Conservation (phyloP, 2,888 invertebrate genomes). For the Strigamia crassipes region DNA sequence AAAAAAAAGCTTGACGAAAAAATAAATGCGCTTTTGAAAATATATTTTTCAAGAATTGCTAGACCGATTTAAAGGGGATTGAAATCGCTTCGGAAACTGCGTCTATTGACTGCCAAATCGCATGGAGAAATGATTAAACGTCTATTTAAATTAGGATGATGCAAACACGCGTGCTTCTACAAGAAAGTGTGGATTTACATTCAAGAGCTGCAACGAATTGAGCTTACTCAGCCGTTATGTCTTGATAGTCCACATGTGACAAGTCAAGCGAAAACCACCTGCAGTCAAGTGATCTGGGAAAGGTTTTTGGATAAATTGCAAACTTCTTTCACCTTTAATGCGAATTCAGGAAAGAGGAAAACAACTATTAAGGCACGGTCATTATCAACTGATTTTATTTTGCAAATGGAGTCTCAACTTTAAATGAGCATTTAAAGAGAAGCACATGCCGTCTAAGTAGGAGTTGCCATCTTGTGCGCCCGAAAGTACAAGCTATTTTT, state of each 20-base stretch:
- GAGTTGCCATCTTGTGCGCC: background rate
- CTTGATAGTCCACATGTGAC: constrained; percentile 12
- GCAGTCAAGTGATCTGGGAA: constrained; percentile 15
- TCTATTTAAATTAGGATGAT: background rate
- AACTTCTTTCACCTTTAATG: background rate
- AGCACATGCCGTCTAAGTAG: background rate
- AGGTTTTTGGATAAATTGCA: background rate
- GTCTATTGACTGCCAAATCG: background rate
- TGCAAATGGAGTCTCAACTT: background rate
- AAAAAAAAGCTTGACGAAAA: too few relatives aligned
- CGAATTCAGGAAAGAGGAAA: background rate
- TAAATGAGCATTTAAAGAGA: background rate
- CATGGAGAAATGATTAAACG: background rate
- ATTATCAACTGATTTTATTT: background rate
- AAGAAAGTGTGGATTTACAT: constrained; percentile 21
- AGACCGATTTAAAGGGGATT: background rate
- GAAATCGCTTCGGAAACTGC: background rate
- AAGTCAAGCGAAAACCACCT: constrained; percentile 16
- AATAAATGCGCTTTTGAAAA: background rate
- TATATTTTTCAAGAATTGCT: background rate
- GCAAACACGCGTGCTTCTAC: background rate
- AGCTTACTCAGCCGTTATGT: constrained; percentile 6
- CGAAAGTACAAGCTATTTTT: background rate
- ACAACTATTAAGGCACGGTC: background rate
- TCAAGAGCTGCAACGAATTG: constrained; percentile 16